Conservation (phyloP, 2,888 invertebrate genomes). For the Pycnomerus fuliginosus region DNA sequence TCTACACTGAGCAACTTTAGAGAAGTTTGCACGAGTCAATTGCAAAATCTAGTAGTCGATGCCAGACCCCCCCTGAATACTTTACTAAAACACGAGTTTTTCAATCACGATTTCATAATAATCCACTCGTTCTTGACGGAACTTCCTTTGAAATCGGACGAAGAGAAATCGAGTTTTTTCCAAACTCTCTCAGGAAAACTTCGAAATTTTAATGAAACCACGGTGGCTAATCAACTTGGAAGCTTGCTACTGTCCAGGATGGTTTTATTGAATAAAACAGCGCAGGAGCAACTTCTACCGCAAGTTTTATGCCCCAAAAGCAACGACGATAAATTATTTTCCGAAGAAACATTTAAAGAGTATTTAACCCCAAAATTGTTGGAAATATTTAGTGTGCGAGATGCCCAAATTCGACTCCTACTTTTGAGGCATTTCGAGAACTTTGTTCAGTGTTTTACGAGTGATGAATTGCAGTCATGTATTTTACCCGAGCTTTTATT, state of each 20-base stretch:
- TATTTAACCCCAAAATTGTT: slow-evolving; percentile 75
- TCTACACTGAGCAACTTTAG: slow-evolving; percentile 69
- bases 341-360: slow-evolving; percentile 66
- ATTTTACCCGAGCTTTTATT: slow-evolving; percentile 86
- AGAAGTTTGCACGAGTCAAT: slow-evolving; percentile 66
- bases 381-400: slow-evolving; percentile 81
- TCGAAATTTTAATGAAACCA: slow-evolving; percentile 71
- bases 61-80: slow-evolving; percentile 68
- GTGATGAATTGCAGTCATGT: slow-evolving; percentile 71
- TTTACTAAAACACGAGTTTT: slow-evolving; percentile 72
- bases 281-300: slow-evolving; percentile 71
- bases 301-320: slow-evolving; percentile 63
- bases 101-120: slow-evolving; percentile 80
- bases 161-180: slow-evolving; percentile 79
- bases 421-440: slow-evolving; percentile 76
- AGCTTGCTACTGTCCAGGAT: slow-evolving; percentile 78
- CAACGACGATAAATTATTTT: slow-evolving; percentile 48
- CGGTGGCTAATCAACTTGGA: slow-evolving; percentile 80
- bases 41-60: slow-evolving; percentile 66
- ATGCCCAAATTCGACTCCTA: slow-evolving; percentile 77
- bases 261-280: slow-evolving; percentile 80
- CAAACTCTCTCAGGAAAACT: slow-evolving; percentile 67
- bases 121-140: slow-evolving; percentile 82
- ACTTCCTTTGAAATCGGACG: slow-evolving; percentile 74
- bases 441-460: slow-evolving; percentile 73